Base-by-base conservation (phyloP, 2,797 vertebrate genomes). In the Anguilla anguilla region DNA sequence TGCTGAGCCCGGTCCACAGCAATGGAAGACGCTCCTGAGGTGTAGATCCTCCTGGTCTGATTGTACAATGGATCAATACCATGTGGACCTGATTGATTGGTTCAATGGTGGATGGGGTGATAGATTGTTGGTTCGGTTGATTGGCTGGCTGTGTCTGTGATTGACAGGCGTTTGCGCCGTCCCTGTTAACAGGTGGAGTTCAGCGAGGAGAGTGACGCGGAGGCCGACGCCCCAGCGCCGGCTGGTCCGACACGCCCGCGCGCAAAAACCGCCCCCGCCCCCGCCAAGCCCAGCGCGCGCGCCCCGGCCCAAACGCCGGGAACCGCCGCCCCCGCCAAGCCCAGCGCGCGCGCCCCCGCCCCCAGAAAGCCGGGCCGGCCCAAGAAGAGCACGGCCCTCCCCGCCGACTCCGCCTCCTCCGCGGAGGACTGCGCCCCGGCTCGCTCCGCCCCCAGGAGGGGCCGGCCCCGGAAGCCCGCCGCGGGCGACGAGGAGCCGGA, bases 141-240 rank as follows among this genome's bases (percentile, higher is more conserved):
- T 84, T 57, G 39, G 51, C 0, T 31, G 31, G 59, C 17, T 28
- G 22, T 87, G 28, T 10, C 39, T 11, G 15, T 3, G 6, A 51
- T 25, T 77, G 19, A 82, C 46, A 39, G 31, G 81, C 3, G 0
- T 88, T 85, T 6, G 86, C 86, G 88, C 6, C 87, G 9, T 90
- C 74, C 55, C 67, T 25, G 4, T 90, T 6, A 11, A n/a, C 91
- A 98, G 98, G 95, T 97, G 89, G 95, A 93, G 0, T 99, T 98
- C 90, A 98, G 97, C 0, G 98, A 99, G 43, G 97, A 98, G 91
- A 98, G 98, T n/a, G 97, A 98, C 31, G 0, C 89, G 0, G 98
- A 99, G 83, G 85, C 87, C 0, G 88, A 86, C 11, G 81, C 55
- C 22, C 86, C 91, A 51, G 35, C 79, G 28, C 22, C 49, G 81